These are phyloP conservation scores for Neomonachus schauinslandi DNA, from an alignment of 2,113 vertebrate species.

Conservation along the genomic window DNA sequence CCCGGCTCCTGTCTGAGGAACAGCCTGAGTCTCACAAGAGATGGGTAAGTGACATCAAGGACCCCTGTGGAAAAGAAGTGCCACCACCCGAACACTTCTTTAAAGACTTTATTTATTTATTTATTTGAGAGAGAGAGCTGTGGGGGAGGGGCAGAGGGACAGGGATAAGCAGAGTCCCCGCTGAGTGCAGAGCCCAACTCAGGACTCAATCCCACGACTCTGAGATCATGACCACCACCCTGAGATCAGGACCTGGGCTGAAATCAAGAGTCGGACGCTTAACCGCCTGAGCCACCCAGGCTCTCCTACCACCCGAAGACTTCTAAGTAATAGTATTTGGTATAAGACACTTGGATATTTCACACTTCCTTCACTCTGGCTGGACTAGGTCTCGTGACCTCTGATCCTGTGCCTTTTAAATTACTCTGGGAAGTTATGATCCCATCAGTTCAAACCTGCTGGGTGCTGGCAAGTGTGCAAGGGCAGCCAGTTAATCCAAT, in stretches of 20 bases:
- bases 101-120: not conserved
- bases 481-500: not conserved
- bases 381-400: not conserved
- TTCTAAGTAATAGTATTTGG: not conserved
- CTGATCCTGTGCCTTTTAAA: not conserved
- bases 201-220: not conserved
- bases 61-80: not conserved
- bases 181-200: fast-evolving
- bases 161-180: not conserved
- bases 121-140: not conserved
- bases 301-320: fast-evolving
- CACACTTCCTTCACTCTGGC: not conserved
- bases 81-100: fast-evolving
- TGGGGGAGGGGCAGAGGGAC: not conserved
- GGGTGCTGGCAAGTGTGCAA: not conserved
- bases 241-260: not conserved
- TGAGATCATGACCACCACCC: not conserved
- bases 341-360: not conserved
- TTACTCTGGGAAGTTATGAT: not conserved
- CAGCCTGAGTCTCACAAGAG: not conserved
- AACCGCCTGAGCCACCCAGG: not conserved
- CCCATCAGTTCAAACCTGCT: no score
- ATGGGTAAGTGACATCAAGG: not conserved
- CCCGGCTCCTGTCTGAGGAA: not conserved
- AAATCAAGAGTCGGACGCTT: not conserved